phyloP scores from a whole-genome alignment of 2,888 invertebrate genomes.

The Balanococcus diminutus region DNA sequence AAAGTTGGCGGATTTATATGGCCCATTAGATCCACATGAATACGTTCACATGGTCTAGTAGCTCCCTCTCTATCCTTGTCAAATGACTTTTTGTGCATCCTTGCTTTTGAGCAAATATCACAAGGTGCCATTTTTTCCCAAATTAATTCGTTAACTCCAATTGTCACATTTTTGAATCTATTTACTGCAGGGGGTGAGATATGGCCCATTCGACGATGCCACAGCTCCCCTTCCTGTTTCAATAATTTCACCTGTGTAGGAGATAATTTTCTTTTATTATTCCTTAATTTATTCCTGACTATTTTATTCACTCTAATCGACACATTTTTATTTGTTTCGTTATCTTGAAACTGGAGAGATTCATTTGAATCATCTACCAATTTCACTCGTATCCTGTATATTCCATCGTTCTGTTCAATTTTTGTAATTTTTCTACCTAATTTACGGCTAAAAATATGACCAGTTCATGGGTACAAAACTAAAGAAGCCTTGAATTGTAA shows the following conservation, averaged over 20 bases:
- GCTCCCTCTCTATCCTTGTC: neutral
- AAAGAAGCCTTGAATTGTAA: neutral
- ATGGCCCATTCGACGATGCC: slow-evolving; percentile 18
- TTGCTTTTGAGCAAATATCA: no score
- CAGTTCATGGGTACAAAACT: neutral
- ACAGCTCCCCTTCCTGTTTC: neutral
- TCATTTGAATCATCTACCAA: neutral
- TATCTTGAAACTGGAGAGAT: no score
- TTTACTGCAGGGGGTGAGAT: neutral
- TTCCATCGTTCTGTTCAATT: neutral
- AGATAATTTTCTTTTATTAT: neutral
- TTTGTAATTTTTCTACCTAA: neutral
- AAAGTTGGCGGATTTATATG: neutral
- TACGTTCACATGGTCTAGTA: neutral
- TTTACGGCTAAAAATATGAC: neutral
- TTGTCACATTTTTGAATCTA: neutral
- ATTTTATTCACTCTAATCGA: neutral
- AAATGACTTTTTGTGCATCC: no score
- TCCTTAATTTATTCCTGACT: neutral
- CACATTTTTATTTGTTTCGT: neutral
- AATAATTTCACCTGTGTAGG: neutral
- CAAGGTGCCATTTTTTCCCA: no score
- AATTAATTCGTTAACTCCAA: neutral
- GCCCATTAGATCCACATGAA: neutral
- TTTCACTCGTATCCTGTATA: neutral